Base-by-base conservation (phyloP, 2,888 invertebrate species). In the Ophioninae sp. region DNA sequence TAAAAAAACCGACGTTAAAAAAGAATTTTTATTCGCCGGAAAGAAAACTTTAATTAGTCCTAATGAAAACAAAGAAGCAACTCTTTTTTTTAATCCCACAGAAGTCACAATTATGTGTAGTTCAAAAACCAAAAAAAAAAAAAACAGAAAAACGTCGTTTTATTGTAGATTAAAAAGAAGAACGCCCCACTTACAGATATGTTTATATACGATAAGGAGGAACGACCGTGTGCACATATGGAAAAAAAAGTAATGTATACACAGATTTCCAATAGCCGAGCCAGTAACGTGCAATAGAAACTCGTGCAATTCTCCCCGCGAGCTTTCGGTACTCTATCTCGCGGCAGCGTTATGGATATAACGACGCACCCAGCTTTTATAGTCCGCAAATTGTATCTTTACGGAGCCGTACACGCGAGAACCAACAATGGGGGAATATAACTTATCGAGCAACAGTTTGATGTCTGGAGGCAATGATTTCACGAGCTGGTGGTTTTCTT, bases 361-460 rank as follows among this genome's bases (percentile, higher is more conserved):
- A 64, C 83, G 80, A 80, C 77, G 71, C 41, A 63, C 67, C 7
- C 68, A 68, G 61, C 87, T 86, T 87, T 88, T 88, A 87, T 86
- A 86, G 84, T 85, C 81, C 84, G 88, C 87, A 88, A 88, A 89
- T 88, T 88, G 89, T 87, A 87, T 86, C 87, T 87, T 88, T 86
- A 88, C 82, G 85, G 86, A 82, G 85, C 77, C 83, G 81, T 77
- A 83, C 73, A 75, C 65, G 83, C 74, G 51, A 69, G 73, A 81
- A 68, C 76, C 77, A 78, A 81, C 83, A 81, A 81, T 74, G 71
- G 74, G 61, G 71, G 74, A 71, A 56, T 75, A 74, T 81, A 86
- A 88, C 85, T 85, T 86, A 86, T 86, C 82, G 84, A 77, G 84
- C 84, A 83, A 84, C 86, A 83, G 86, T 86, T 86, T 86, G 83